Evolutionary conservation across 2,113 vertebrate genomes (phyloP).

Genomic region (Pluvianellus socialis): DNA sequence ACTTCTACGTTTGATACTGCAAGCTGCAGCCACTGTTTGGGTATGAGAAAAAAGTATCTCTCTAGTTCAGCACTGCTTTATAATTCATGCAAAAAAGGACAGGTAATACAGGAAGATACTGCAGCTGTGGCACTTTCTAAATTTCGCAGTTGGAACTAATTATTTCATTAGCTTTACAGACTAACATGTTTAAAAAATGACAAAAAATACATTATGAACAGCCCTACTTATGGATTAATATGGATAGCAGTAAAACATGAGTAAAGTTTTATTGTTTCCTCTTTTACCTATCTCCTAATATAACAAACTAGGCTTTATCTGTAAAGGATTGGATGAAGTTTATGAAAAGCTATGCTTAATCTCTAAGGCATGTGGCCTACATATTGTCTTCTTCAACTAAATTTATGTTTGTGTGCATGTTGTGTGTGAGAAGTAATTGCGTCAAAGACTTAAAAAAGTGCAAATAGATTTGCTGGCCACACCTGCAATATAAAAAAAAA

Average conservation of each 20-base stretch:
- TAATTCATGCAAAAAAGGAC: not conserved
- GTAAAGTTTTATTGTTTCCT: slow-evolving; percentile 48
- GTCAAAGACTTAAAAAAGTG: not conserved
- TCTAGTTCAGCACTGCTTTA: not conserved
- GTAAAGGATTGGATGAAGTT: slow-evolving; percentile 10
- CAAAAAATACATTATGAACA: not conserved
- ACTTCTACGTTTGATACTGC: not conserved
- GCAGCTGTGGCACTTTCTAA: not conserved
- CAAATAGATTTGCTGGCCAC: not conserved
- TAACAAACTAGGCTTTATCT: slow-evolving; percentile 21
- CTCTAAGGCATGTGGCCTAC: not conserved
- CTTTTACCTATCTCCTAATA: not conserved
- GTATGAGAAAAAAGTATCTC: not conserved
- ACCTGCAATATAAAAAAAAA: not conserved
- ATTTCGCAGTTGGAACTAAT: not conserved
- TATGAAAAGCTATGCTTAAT: slow-evolving; percentile 26
- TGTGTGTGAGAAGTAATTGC: not conserved
- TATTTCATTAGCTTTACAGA: not conserved
- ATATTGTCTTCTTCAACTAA: not conserved
- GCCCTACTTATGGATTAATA: not conserved
- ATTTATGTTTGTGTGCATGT: not conserved
- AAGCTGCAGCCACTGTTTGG: not conserved
- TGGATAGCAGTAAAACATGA: not conserved
- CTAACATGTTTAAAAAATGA: not conserved
- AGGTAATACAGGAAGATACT: not conserved